phyloP scores from a whole-genome alignment of 1,140 invertebrate species.

The Microplitis demolitor region DNA sequence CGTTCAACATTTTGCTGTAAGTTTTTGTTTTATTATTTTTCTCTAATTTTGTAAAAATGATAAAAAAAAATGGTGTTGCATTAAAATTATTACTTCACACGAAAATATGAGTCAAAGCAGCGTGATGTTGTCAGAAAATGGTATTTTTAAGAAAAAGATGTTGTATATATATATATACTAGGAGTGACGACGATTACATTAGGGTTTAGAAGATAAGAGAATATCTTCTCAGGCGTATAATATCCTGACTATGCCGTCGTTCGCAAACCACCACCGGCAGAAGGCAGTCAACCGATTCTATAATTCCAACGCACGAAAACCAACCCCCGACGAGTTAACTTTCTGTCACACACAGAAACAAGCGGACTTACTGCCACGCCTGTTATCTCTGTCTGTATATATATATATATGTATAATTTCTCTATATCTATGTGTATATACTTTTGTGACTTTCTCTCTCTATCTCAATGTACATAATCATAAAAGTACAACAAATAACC shows the following conservation, averaged over 20 bases:
- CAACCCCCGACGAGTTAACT: slow-evolving; percentile 34
- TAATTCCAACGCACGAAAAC: slow-evolving; percentile 45
- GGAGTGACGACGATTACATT: neutral
- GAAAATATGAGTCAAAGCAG: neutral
- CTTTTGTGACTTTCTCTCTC: neutral
- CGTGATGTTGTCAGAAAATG: neutral
- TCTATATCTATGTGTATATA: neutral
- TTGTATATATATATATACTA: too few species aligned
- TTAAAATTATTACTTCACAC: slow-evolving; percentile 15
- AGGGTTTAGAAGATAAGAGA: neutral
- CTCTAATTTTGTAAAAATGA: too few species aligned
- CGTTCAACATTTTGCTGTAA: too few species aligned
- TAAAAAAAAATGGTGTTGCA: neutral
- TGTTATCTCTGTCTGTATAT: neutral
- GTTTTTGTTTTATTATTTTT: too few species aligned
- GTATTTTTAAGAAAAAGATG: neutral
- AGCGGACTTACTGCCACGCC: slow-evolving; percentile 14
- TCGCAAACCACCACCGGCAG: slow-evolving; percentile 34
- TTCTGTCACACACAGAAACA: slow-evolving; percentile 47
- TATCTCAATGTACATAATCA: too few species aligned
- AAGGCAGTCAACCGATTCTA: slow-evolving; percentile 42
- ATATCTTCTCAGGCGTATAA: slow-evolving; percentile 27
- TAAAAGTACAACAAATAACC: too few species aligned
- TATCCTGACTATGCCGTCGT: slow-evolving; percentile 23
- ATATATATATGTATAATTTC: neutral